Base-by-base conservation (phyloP, 2,888 invertebrate genomes). In the Tetropium fuscum region DNA sequence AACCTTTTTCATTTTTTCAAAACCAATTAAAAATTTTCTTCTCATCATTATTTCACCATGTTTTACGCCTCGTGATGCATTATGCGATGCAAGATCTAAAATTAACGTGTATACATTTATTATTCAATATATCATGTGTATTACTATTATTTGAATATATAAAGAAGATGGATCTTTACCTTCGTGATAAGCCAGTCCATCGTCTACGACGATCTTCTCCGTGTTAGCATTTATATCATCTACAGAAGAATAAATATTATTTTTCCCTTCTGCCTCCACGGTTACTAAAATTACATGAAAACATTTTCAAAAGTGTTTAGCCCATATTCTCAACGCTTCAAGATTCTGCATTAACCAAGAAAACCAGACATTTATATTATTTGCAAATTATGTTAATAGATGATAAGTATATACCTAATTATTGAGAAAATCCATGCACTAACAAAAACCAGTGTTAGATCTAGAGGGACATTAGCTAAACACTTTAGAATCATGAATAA, bases 61-160 rank as follows among this genome's bases (percentile, higher is more conserved):
- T 69, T 76, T 76, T 5, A 63, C 41, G 22, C 65, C 64, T 19
- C 54, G 53, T 2, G 62, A 60, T 16, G 71, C 54, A 4, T 72
- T 63, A 66, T 63, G 70, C 0, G 73, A 73, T 11, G 73, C 64
- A 40, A 73, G 56, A 56, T 71, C 74, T 74, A 47, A 44, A 68
- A 70, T n/a, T n/a, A n/a, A n/a, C n/a, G n/a, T n/a, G n/a, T n/a
- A n/a, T n/a, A n/a, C n/a, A n/a, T n/a, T n/a, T n/a, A n/a, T n/a
- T n/a, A n/a, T n/a, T n/a, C n/a, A n/a, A n/a, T n/a, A n/a, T n/a
- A n/a, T n/a, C n/a, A n/a, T n/a, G n/a, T n/a, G n/a, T n/a, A 20
- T 18, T 30, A 30, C 8, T 8, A 7, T 30, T 30, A 27, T 27
- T 27, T n/a, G 10, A 27, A 27, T 3, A n/a, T 34, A 30, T n/a